These are phyloP conservation scores for Cyanoliseus patagonus DNA, from an alignment of 2,113 vertebrate genomes.

Conservation along the genomic window DNA sequence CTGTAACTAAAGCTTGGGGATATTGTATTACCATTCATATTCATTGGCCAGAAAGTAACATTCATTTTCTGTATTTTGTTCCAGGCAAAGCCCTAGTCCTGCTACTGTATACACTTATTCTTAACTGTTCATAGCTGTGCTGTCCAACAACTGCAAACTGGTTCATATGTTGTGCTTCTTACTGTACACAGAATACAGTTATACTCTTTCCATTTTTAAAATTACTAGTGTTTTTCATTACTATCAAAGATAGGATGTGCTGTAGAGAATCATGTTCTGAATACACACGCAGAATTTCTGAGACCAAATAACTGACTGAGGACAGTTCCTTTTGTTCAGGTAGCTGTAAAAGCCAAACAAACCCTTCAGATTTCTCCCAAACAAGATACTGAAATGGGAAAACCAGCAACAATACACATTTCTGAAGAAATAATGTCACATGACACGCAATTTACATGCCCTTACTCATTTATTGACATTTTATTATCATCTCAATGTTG, in stretches of 20 bases:
- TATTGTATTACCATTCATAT: not conserved
- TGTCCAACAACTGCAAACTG: not conserved
- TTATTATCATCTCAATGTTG: not conserved
- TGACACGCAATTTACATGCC: rapidly evolving
- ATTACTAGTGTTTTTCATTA: not conserved
- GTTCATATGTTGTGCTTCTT: rapidly evolving
- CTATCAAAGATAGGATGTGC: not conserved
- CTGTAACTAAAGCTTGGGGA: not conserved
- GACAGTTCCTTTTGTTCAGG: not conserved
- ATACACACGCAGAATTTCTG: not conserved
- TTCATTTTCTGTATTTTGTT: not conserved
- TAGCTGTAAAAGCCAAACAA: not conserved
- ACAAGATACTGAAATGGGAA: not conserved
- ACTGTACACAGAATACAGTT: not conserved
- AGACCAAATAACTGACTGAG: not conserved
- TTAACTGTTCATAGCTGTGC: not conserved
- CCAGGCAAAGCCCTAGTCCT: not conserved
- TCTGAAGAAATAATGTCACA: not conserved
- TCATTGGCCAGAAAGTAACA: rapidly evolving
- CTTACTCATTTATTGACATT: not conserved
- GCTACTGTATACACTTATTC: not conserved
- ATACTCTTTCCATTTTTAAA: not conserved
- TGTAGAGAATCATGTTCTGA: not conserved
- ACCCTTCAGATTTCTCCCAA: not conserved
- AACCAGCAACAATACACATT: not conserved